Evolutionary conservation across 2,797 vertebrate genomes (phyloP).

Genomic region (Chrosomus eos): DNA sequence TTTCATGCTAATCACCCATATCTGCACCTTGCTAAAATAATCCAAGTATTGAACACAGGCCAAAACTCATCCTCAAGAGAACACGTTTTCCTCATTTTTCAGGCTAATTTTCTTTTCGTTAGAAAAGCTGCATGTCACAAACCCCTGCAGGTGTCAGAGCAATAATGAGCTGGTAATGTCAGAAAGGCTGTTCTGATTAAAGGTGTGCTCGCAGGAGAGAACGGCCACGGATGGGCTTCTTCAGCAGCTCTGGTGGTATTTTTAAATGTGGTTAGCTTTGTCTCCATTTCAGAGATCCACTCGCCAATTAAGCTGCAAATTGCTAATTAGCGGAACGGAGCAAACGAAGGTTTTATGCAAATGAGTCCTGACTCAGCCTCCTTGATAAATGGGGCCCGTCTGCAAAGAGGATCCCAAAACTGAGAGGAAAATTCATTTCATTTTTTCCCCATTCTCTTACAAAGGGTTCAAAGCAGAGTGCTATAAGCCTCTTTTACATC

Average conservation of each 20-base stretch:
- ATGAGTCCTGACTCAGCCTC: slow-evolving; percentile 84
- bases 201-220: slow-evolving; percentile 45
- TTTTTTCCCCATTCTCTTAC: slow-evolving; percentile 66
- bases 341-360: slow-evolving; percentile 85
- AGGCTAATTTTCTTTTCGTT: background rate
- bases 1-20: background rate
- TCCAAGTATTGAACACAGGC: background rate
- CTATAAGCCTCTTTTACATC: slow-evolving; percentile 85
- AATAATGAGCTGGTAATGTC: slow-evolving; percentile 32
- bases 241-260: slow-evolving; percentile 76
- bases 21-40: background rate
- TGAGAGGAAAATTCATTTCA: slow-evolving; percentile 69
- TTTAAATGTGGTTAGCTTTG: slow-evolving; percentile 78
- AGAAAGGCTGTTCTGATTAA: slow-evolving; percentile 33
- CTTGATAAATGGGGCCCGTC: slow-evolving; percentile 84
- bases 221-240: slow-evolving; percentile 50
- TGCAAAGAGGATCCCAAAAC: slow-evolving; percentile 79
- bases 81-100: slow-evolving; percentile 22
- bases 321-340: slow-evolving; percentile 85
- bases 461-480: slow-evolving; percentile 82
- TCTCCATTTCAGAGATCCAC: slow-evolving; percentile 77
- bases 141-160: slow-evolving; percentile 27
- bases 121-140: slow-evolving; percentile 23
- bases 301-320: slow-evolving; percentile 88
- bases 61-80: slow-evolving; percentile 3